Evolutionary conservation across 1,140 invertebrate species (phyloP), one percentile per base, ranked within the genome.

Genomic region (Drosophila kikkawai): DNA sequence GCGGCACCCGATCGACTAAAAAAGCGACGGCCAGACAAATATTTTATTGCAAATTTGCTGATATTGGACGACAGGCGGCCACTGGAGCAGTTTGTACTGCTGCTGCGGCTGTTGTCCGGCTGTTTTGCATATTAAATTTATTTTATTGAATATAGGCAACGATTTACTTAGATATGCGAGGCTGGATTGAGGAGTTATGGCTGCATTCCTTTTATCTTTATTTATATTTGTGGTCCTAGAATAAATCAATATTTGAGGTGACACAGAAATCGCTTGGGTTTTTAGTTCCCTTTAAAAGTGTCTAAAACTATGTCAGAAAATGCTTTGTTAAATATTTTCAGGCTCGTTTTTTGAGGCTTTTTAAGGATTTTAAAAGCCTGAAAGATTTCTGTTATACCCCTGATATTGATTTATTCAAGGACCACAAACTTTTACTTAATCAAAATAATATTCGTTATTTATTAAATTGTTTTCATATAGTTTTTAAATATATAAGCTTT

Each of bases 101-200:
- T 42, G 77, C 82, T 47, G 67, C 76, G 45, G 61, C 77, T 47
- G 17, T 75, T 76, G 74, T 70, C 61, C 71, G 74, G 67, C 81
- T 90, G 75, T 85, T 88, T 88, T 88, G 84, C 84, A 88, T 88
- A 88, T 88, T 90, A 90, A 90, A 88, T 88, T 88, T 88, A 88
- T 88, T 88, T 90, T 88, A 88, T 88, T 88, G 85, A 88, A 88
- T 90, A 84, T 75, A 75, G 70, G 29, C 65, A 69, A 45, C 67
- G 75, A 75, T 79, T 61, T 71, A 66, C 44, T 64, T 45, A 66
- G 83, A 82, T 75, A 86, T 55, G 55, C 82, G 82, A 82, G 75
- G 55, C 47, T 47, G 42, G 79, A 60, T 60, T 63, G 12, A 51
- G 37, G 34, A 77, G 63, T 74, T 65, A 12, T 41, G 3, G 22